phyloP scores from a whole-genome alignment of 92 coral and sea anemone species.

The Parazoanthus darwini region DNA sequence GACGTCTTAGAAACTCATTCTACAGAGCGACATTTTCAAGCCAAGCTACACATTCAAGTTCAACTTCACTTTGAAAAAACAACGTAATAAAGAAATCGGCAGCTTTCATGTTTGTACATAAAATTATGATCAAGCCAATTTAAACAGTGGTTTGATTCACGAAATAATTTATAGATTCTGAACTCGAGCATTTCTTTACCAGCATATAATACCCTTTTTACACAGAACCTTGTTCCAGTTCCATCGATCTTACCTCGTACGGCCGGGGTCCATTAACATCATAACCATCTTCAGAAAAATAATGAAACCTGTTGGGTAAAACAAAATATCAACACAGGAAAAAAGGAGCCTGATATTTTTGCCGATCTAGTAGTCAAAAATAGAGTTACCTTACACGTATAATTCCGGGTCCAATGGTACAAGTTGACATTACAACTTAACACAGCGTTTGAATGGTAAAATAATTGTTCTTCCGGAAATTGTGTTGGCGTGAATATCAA shows the following conservation, averaged over 20 bases:
- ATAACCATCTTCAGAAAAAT: conserved; percentile 95
- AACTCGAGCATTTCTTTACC: too few species aligned
- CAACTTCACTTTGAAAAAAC: too few species aligned
- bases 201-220: too few species aligned
- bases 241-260: conserved; percentile 69
- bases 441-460: not conserved
- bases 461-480: not conserved
- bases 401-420: not conserved
- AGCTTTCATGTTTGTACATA: too few species aligned
- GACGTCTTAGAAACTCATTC: too few species aligned
- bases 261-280: conserved; percentile 83
- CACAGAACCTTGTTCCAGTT: too few species aligned
- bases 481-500: not conserved
- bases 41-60: too few species aligned
- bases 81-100: too few species aligned
- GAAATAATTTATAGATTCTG: too few species aligned
- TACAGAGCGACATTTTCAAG: too few species aligned
- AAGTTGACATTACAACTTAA: not conserved
- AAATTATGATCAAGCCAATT: too few species aligned
- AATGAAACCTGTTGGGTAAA: conserved; percentile 76
- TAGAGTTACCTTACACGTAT: conserved; percentile 13
- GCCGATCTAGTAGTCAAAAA: not conserved
- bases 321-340: not conserved
- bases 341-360: not conserved
- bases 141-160: too few species aligned